These are phyloP conservation scores for Calephelis virginiensis DNA, from an alignment of 1,140 invertebrate genomes.

Conservation along the genomic window DNA sequence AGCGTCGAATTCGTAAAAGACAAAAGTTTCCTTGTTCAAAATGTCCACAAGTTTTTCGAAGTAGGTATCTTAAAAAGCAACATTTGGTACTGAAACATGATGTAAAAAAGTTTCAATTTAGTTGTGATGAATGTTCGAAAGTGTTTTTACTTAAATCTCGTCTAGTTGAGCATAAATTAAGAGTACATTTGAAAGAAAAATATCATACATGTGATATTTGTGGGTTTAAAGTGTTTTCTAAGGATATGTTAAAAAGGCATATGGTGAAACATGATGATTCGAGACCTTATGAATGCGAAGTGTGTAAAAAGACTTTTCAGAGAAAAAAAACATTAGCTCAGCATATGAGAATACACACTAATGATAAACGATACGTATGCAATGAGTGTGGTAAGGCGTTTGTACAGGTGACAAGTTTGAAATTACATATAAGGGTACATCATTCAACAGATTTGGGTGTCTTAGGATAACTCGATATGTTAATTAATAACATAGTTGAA, in stretches of 20 bases:
- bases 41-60: constrained; percentile 43
- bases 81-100: constrained; percentile 53
- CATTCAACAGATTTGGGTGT: constrained; percentile 24
- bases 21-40: constrained; percentile 32
- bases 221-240: constrained; percentile 51
- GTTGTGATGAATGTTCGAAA: constrained; percentile 40
- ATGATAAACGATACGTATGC: constrained; percentile 44
- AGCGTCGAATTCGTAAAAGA: neutral
- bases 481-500: no score
- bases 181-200: constrained; percentile 56
- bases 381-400: constrained; percentile 45
- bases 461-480: neutral
- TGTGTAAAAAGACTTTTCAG: constrained; percentile 81
- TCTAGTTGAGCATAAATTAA: constrained; percentile 41
- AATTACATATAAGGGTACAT: constrained; percentile 44
- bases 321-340: constrained; percentile 60
- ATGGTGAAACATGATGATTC: constrained; percentile 83
- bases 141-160: constrained; percentile 38
- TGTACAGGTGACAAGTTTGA: constrained; percentile 42
- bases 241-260: constrained; percentile 44
- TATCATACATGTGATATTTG: constrained; percentile 47
- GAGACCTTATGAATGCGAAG: constrained; percentile 77
- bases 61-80: constrained; percentile 41
- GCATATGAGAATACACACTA: constrained; percentile 55
- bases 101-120: constrained; percentile 42